These are phyloP conservation scores for Popillia japonica DNA, from an alignment of 1,140 invertebrate genomes.

Conservation along the genomic window DNA sequence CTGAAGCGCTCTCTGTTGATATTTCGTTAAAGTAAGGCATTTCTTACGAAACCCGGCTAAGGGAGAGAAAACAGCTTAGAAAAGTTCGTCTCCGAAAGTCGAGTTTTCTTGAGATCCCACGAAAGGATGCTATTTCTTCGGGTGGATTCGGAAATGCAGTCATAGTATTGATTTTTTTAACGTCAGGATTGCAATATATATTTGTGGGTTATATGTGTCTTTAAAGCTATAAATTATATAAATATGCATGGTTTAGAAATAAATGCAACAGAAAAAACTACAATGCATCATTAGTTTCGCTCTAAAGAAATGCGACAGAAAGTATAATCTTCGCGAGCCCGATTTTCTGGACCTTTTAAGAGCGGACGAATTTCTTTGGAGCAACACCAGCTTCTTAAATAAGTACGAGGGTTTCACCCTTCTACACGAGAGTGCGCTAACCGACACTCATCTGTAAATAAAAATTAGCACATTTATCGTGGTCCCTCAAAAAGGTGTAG, in stretches of 20 bases:
- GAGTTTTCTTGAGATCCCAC: constrained; percentile 40
- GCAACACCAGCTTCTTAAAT: constrained; percentile 41
- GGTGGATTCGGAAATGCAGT: constrained; percentile 25
- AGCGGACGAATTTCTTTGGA: constrained; percentile 47
- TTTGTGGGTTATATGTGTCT: too few relatives aligned
- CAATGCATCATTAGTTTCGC: too few relatives aligned
- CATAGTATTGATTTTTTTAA: constrained; percentile 20
- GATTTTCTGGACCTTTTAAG: constrained; percentile 40
- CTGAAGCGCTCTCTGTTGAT: constrained; percentile 21
- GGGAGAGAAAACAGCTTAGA: constrained; percentile 42
- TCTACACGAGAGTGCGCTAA: constrained; percentile 50
- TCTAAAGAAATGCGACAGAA: too few relatives aligned
- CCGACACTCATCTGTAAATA: too few relatives aligned
- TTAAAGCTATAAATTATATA: too few relatives aligned
- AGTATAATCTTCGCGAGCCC: constrained; percentile 43
- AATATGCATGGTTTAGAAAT: too few relatives aligned
- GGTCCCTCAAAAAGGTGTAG: too few relatives aligned
- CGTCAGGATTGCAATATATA: too few relatives aligned
- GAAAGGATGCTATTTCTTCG: constrained; percentile 37
- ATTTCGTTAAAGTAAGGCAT: constrained; percentile 46
- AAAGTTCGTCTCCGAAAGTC: constrained; percentile 48
- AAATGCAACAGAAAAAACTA: too few relatives aligned
- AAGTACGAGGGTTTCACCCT: constrained; percentile 39
- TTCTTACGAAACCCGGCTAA: constrained; percentile 31
- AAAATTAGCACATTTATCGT: too few relatives aligned